phyloP scores from a whole-genome alignment of 2,797 vertebrate species.

The Anas acuta region DNA sequence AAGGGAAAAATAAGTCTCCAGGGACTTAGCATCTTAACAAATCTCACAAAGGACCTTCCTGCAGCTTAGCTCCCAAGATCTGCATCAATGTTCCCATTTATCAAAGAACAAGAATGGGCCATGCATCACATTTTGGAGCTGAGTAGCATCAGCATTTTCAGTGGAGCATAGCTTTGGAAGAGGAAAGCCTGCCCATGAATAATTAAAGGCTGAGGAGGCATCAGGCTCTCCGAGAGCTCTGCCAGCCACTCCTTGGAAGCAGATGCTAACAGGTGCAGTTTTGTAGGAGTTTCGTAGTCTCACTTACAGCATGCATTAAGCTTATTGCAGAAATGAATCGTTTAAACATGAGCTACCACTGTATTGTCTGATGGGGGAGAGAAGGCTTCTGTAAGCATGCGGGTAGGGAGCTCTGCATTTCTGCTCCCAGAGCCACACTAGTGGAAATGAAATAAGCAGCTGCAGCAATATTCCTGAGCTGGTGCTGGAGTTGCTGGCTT shows the following conservation, averaged over 20 bases:
- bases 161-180: neutral
- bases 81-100: neutral
- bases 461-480: neutral
- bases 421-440: neutral
- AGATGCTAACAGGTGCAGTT: neutral
- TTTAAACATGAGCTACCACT: neutral
- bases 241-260: neutral
- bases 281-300: neutral
- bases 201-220: neutral
- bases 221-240: neutral
- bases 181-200: conserved; percentile 21
- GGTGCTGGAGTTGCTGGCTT: neutral
- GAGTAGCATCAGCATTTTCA: conserved; percentile 42
- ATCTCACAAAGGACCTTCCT: neutral
- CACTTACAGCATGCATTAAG: neutral
- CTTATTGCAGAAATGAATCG: neutral
- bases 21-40: neutral
- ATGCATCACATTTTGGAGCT: neutral
- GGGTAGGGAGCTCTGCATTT: neutral
- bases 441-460: neutral
- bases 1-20: neutral
- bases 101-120: neutral
- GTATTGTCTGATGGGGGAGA: neutral
- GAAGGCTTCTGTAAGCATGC: neutral
- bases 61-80: neutral